These are phyloP conservation scores for Leptinotarsa defecta DNA, from an alignment of 1,140 invertebrate genomes.

Conservation along the genomic window DNA sequence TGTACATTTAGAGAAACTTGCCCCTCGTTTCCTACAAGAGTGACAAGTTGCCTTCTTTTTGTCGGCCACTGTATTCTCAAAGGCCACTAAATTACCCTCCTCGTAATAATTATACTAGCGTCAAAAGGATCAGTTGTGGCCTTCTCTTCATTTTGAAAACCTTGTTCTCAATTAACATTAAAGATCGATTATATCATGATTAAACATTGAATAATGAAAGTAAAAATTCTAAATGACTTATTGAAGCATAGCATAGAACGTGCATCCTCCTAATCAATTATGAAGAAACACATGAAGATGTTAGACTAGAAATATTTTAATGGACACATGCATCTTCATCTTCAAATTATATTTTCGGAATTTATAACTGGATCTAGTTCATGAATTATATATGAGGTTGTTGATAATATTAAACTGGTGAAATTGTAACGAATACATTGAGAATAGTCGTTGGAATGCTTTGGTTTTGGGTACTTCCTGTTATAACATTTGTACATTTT, in stretches of 20 bases:
- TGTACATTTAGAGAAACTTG: no score
- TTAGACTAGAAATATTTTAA: slow-evolving; percentile 20
- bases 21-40: no score
- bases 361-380: slow-evolving; percentile 23
- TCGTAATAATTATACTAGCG: slow-evolving; percentile 3
- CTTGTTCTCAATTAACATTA: slow-evolving; percentile 26
- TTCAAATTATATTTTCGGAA: slow-evolving; percentile 25
- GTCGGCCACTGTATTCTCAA: not conserved
- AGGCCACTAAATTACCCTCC: slow-evolving; percentile 6
- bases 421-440: not conserved
- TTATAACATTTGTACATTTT: no score
- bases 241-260: slow-evolving; percentile 16
- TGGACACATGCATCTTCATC: slow-evolving; percentile 23
- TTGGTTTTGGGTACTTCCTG: no score
- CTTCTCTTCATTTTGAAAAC: slow-evolving; percentile 7
- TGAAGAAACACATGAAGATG: slow-evolving; percentile 25
- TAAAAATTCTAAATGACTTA: slow-evolving; percentile 22
- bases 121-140: not conserved
- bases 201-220: slow-evolving; percentile 21
- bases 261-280: slow-evolving; percentile 22
- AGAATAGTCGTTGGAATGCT: no score
- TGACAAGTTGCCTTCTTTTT: no score
- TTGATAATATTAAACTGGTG: not conserved
- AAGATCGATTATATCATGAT: slow-evolving; percentile 24
- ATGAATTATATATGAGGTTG: slow-evolving; percentile 23